Percentiles rank a stretch among this genome's conserved stretches.
phyloP scores from a whole-genome alignment of 2,888 invertebrate species.

The Heliconius charithonia region DNA sequence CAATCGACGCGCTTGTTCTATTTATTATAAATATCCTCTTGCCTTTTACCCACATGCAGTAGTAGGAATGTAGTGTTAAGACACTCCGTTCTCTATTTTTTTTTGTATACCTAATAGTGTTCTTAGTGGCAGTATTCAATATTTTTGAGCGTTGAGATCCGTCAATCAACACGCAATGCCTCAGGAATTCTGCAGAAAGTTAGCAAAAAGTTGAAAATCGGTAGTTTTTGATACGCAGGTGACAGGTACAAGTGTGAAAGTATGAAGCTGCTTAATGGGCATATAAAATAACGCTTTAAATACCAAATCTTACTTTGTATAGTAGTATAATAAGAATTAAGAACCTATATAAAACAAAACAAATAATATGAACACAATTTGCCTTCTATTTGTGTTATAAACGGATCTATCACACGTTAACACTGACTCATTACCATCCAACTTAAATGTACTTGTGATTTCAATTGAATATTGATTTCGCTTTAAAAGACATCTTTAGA shows the following conservation, averaged over 20 bases:
- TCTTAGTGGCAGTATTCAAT: too few species aligned
- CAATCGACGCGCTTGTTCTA: neutral
- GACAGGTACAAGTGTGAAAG: too few species aligned
- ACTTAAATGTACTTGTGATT: neutral
- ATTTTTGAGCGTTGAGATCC: neutral
- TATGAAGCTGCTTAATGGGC: too few species aligned
- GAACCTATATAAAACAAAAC: neutral
- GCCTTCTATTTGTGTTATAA: slow-evolving; percentile 1
- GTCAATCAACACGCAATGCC: neutral
- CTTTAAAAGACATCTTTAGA: neutral
- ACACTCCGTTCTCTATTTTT: too few species aligned
- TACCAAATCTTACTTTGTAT: neutral
- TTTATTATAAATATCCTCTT: neutral
- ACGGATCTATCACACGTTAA: neutral
- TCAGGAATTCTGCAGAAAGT: neutral
- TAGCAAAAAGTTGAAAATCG: too few species aligned
- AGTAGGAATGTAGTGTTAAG: neutral
- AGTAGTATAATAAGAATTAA: neutral
- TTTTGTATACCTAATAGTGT: too few species aligned
- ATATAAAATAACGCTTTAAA: too few species aligned
- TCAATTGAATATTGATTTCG: neutral
- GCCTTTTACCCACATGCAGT: neutral
- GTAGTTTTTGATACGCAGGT: too few species aligned
- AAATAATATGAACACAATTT: neutral
- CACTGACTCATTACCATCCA: neutral